Evolutionary conservation across 2,888 invertebrate species (phyloP), one percentile per base, ranked within the genome.

Genomic region (Leuctra nigra): DNA sequence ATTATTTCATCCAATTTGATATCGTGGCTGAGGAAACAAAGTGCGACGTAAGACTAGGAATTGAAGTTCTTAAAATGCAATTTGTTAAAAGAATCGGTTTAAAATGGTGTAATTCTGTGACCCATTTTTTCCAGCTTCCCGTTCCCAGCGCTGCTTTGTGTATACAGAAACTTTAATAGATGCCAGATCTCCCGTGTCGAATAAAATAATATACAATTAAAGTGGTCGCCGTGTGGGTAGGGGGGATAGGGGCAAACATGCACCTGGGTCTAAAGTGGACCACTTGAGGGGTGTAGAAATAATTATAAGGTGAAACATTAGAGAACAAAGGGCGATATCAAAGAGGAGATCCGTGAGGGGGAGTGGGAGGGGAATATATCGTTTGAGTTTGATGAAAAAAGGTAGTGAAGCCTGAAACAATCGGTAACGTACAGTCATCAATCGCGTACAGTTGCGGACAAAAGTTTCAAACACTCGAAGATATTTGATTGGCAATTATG

Each of bases 291-390:
- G 35, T 50, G 50, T 35, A 50, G 16, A 50, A 35, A 50, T 35
- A 50, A 50, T 35, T 55, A 55, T 33, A 55, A 55, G 48, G 55
- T 55, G 46, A 55, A 55, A 55, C 48, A 55, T 38, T 50, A 50
- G 48, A 55, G 55, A 54, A 54, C 55, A 55, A 55, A 55, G 41
- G n/a, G 47, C 38, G 55, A 55, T 55, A 38, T n/a, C 36, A 29
- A 50, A 35, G 50, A 33, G 50, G 50, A 33, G 23, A 35, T 35
- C 13, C n/a, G 33, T 7, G 13, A 14, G 50, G 50, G 14, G 50
- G 50, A 35, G 13, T 4, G 44, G 23, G 50, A 50, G 33, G 50
- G 29, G 29, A 50, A 22, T 20, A 44, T 33, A 50, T 50, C 50
- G 50, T n/a, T n/a, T n/a, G n/a, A 47, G 33, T 29, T 29, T 35